These are phyloP conservation scores for Camponotus pennsylvanicus DNA, from an alignment of 1,140 invertebrate genomes.

Conservation along the genomic window DNA sequence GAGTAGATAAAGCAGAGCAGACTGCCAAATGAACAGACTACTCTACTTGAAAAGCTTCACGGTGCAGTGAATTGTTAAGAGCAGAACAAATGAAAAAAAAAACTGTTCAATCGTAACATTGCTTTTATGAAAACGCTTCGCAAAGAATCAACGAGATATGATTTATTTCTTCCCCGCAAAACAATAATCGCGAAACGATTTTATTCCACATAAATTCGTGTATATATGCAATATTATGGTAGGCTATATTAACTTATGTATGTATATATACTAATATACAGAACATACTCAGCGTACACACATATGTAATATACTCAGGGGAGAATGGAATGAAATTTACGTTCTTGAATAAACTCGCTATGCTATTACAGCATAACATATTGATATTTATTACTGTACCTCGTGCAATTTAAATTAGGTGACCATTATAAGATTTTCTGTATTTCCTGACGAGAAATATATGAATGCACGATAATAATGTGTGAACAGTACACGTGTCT, in stretches of 20 bases:
- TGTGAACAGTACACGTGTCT: not conserved
- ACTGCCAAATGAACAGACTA: not conserved
- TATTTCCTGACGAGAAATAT: not conserved
- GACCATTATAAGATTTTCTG: not conserved
- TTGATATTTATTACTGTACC: slow-evolving; percentile 21
- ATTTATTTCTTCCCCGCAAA: not conserved
- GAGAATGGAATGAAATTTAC: slow-evolving; percentile 12
- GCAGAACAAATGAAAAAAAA: not conserved
- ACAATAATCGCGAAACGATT: not conserved
- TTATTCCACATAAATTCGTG: not conserved
- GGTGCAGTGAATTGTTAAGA: not conserved
- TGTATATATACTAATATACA: not conserved
- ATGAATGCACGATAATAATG: not conserved
- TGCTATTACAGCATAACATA: not conserved
- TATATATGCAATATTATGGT: slow-evolving; percentile 11
- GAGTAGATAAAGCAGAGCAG: not conserved
- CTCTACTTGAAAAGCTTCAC: not conserved
- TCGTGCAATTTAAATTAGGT: slow-evolving; percentile 18
- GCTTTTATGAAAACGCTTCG: slow-evolving; percentile 14
- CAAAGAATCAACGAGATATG: not conserved
- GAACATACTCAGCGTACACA: not conserved
- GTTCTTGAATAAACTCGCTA: slow-evolving; percentile 1
- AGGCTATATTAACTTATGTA: slow-evolving; percentile 13
- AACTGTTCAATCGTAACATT: not conserved
- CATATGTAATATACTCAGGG: not conserved